Conservation (phyloP, 2,113 vertebrate genomes). For the Chroicocephalus ridibundus region DNA sequence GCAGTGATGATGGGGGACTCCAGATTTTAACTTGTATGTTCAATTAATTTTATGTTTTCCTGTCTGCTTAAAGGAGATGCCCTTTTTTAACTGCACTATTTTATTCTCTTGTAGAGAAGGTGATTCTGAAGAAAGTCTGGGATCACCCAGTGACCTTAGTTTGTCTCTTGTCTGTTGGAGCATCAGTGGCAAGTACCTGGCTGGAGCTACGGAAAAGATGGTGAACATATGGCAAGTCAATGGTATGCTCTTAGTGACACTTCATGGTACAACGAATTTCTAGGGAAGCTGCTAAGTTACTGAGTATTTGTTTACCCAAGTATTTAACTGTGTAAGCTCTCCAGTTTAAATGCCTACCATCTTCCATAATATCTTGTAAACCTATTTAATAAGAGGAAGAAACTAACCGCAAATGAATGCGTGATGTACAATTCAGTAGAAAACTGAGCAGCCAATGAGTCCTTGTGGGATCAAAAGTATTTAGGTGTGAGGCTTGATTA, state of each 20-base stretch:
- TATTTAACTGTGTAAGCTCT: background rate
- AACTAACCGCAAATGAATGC: background rate
- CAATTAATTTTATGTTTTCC: background rate
- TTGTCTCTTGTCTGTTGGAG: slow-evolving; percentile 93
- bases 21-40: background rate
- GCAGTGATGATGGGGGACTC: background rate
- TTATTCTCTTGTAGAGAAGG: slow-evolving; percentile 76
- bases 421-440: background rate
- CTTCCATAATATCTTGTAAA: background rate
- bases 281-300: background rate
- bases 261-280: accelerated
- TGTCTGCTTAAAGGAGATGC: background rate
- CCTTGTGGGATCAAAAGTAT: background rate
- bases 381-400: background rate
- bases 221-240: slow-evolving; percentile 99
- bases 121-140: slow-evolving; percentile 84
- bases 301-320: background rate
- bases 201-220: slow-evolving; percentile 92
- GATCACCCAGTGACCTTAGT: slow-evolving; percentile 89
- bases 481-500: background rate
- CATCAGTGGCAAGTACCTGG: slow-evolving; percentile 91
- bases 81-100: background rate
- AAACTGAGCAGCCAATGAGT: background rate
- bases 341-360: background rate
- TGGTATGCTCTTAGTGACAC: slow-evolving; percentile 70